Conservation (phyloP, 2,797 vertebrate species). For the Periophthalmus magnuspinnatus region DNA sequence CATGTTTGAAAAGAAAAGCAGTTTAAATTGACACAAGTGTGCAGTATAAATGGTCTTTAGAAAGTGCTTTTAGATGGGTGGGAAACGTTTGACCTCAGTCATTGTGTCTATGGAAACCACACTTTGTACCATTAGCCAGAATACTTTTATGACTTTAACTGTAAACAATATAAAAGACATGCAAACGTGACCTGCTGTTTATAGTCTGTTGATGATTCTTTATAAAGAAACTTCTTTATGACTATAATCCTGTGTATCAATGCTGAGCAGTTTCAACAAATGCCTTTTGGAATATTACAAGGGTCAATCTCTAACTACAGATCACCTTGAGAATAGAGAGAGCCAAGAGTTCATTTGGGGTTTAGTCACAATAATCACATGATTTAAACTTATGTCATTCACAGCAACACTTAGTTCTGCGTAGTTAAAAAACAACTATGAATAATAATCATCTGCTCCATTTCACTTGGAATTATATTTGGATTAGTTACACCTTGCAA, state of each 20-base stretch:
- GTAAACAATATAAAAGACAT: background rate
- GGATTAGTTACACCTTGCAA: background rate
- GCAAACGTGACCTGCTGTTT: background rate
- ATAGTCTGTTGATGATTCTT: background rate
- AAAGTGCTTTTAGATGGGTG: background rate
- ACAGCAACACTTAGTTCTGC: no score
- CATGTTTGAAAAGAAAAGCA: no score
- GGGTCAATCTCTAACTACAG: background rate
- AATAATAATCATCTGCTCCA: background rate
- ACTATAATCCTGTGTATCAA: background rate
- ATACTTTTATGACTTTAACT: slow-evolving; percentile 16
- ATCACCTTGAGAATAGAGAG: background rate
- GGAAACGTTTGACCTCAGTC: no score
- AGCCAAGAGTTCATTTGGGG: background rate
- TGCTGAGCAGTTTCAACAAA: background rate
- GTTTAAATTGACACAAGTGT: background rate
- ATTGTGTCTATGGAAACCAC: no score
- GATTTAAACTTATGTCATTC: background rate
- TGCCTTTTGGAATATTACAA: background rate
- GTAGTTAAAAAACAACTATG: no score
- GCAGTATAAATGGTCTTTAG: background rate
- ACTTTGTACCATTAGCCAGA: background rate
- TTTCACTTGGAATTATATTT: background rate
- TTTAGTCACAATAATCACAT: background rate
- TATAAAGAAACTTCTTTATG: background rate